Percentiles rank a stretch among this genome's conserved stretches.
Conservation (phyloP, 2,888 invertebrate species). For the Shargacucullia verbasci region DNA sequence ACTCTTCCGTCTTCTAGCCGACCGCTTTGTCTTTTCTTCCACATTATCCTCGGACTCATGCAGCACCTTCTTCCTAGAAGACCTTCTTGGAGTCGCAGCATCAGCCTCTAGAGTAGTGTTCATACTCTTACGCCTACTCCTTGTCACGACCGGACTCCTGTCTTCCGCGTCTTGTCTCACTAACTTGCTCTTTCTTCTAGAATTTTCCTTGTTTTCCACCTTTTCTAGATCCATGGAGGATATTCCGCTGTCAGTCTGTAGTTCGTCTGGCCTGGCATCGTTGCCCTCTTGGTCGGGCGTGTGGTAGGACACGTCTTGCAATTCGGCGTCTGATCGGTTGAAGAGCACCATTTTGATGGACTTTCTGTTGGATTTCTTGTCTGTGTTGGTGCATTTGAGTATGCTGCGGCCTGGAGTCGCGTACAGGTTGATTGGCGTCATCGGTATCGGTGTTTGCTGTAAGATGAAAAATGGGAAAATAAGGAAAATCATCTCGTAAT, state of each 20-base stretch:
- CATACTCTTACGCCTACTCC: constrained; percentile 70
- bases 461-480: neutral
- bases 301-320: constrained; percentile 34
- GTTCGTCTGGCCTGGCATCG: constrained; percentile 16
- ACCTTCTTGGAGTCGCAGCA: constrained; percentile 45
- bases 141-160: constrained; percentile 65
- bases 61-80: constrained; percentile 59
- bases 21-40: constrained; percentile 56
- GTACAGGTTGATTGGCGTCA: constrained; percentile 64
- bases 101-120: constrained; percentile 51
- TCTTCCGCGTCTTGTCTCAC: constrained; percentile 70
- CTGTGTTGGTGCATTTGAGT: constrained; percentile 68
- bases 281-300: constrained; percentile 28
- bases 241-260: constrained; percentile 50
- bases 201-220: constrained; percentile 65
- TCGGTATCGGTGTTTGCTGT: constrained; percentile 66
- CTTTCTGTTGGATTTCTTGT: constrained; percentile 72
- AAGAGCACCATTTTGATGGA: constrained; percentile 79
- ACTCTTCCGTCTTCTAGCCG: constrained; percentile 57
- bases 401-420: constrained; percentile 82
- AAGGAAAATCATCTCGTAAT: no score
- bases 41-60: constrained; percentile 58
- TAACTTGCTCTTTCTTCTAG: constrained; percentile 60
- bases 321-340: constrained; percentile 61
- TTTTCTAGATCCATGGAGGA: constrained; percentile 61